Conservation (phyloP, 2,888 invertebrate genomes). For the Drosophila paracracens region DNA sequence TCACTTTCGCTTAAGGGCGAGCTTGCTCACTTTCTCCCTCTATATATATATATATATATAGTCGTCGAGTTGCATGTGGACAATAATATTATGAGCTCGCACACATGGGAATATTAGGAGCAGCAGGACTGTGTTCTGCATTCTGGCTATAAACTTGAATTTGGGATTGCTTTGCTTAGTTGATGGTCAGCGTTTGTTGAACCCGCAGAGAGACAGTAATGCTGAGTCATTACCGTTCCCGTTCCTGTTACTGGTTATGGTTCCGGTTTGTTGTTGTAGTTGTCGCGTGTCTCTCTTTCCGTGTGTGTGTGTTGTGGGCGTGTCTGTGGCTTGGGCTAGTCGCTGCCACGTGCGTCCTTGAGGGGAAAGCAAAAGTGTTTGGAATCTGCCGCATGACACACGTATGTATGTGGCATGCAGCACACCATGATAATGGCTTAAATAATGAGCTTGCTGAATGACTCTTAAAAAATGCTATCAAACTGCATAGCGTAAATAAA, state of each 20-base stretch:
- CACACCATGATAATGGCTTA: slow-evolving; percentile 39
- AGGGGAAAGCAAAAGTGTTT: slow-evolving; percentile 70
- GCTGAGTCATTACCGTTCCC: slow-evolving; percentile 63
- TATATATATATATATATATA: not conserved
- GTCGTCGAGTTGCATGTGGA: slow-evolving; percentile 51
- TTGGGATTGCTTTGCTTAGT: slow-evolving; percentile 58
- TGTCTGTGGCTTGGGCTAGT: slow-evolving; percentile 53
- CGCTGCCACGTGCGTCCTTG: slow-evolving; percentile 55
- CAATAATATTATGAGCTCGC: slow-evolving; percentile 34
- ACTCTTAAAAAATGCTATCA: slow-evolving; percentile 9
- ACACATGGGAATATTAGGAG: slow-evolving; percentile 7
- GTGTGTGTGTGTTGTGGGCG: slow-evolving; percentile 32
- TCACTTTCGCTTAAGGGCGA: slow-evolving; percentile 50
- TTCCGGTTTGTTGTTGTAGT: slow-evolving; percentile 16
- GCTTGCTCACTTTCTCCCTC: slow-evolving; percentile 4
- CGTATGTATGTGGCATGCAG: slow-evolving; percentile 29
- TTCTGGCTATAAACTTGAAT: slow-evolving; percentile 63
- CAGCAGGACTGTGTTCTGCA: slow-evolving; percentile 4
- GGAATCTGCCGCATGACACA: slow-evolving; percentile 1
- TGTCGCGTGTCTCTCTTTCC: slow-evolving; percentile 25
- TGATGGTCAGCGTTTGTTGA: slow-evolving; percentile 59
- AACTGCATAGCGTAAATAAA: not conserved
- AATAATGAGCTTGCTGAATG: slow-evolving; percentile 23
- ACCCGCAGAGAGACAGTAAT: slow-evolving; percentile 31
- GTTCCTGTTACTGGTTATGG: not conserved